Percentiles rank a stretch among this genome's conserved stretches.
These are phyloP conservation scores for Cosmorhoe ocellata DNA, from an alignment of 2,888 invertebrate species.

Conservation along the genomic window DNA sequence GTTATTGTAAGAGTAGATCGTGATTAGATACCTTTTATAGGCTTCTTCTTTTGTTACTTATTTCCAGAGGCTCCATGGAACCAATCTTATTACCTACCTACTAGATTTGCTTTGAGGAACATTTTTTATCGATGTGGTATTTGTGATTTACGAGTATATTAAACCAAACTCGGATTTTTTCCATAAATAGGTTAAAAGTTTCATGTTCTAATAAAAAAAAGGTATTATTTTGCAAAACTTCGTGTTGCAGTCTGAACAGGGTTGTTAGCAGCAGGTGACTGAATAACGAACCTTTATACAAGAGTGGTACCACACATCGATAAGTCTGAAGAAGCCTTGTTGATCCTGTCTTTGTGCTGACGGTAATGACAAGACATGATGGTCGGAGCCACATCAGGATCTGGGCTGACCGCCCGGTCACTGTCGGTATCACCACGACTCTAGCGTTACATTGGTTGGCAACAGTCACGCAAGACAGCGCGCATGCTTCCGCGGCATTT, in stretches of 20 bases:
- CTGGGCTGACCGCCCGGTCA: conserved; percentile 82
- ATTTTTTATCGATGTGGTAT: background rate
- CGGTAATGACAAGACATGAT: conserved; percentile 84
- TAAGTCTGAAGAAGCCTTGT: conserved; percentile 84
- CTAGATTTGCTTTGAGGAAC: background rate
- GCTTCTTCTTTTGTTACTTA: conserved; percentile 12
- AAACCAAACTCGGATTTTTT: too few relatives aligned
- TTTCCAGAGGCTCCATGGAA: conserved; percentile 3
- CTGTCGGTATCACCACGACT: conserved; percentile 85
- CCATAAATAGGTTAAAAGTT: too few relatives aligned
- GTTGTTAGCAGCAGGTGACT: too few relatives aligned
- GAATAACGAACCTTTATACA: conserved; percentile 61
- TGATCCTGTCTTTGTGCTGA: conserved; percentile 80
- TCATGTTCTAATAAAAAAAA: too few relatives aligned
- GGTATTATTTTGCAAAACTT: too few relatives aligned
- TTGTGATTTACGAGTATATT: background rate
- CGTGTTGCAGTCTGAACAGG: too few relatives aligned
- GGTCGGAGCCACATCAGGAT: conserved; percentile 84
- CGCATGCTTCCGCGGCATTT: conserved; percentile 63
- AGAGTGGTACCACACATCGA: conserved; percentile 83
- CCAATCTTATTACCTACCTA: conserved; percentile 2
- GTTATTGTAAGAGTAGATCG: conserved; percentile 28
- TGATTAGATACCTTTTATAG: conserved; percentile 28
- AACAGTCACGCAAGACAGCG: conserved; percentile 48
- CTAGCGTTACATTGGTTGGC: conserved; percentile 51